Evolutionary conservation across 2,113 vertebrate species (phyloP).

Genomic region (Notarius quadriscutis): DNA sequence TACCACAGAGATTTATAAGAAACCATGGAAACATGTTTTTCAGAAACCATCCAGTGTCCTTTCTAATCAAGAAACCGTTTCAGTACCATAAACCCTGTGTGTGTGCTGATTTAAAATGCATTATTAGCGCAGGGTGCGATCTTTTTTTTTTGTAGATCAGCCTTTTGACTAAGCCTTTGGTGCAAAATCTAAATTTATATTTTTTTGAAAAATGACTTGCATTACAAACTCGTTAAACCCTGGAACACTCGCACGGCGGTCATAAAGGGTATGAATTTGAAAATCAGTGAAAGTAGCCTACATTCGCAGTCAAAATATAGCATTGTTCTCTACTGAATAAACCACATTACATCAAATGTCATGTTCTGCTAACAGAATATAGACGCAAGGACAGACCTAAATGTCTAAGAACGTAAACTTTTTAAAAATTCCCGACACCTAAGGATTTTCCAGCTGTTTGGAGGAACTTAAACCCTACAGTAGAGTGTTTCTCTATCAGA

Average conservation of each 20-base stretch:
- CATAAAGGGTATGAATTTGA: neutral
- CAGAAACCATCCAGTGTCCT: neutral
- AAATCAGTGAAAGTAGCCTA: neutral
- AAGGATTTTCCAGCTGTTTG: neutral
- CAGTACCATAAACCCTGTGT: neutral
- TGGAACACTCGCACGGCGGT: too few relatives aligned
- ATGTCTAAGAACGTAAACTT: neutral
- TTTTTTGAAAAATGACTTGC: neutral
- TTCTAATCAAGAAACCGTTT: neutral
- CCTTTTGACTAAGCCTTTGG: neutral
- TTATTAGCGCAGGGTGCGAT: neutral
- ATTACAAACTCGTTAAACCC: neutral
- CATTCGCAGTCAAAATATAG: neutral
- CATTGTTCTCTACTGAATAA: neutral
- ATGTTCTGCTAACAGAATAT: neutral
- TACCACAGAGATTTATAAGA: neutral
- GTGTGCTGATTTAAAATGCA: neutral
- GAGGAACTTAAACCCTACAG: neutral
- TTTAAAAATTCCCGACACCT: neutral
- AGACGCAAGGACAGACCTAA: neutral
- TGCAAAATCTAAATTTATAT: neutral
- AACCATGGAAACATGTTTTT: neutral
- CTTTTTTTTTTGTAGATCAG: neutral
- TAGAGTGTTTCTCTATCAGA: neutral
- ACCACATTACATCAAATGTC: neutral